Evolutionary conservation across 92 coral and sea anemone species (phyloP).

Genomic region (Chrysogorgia sp.): DNA sequence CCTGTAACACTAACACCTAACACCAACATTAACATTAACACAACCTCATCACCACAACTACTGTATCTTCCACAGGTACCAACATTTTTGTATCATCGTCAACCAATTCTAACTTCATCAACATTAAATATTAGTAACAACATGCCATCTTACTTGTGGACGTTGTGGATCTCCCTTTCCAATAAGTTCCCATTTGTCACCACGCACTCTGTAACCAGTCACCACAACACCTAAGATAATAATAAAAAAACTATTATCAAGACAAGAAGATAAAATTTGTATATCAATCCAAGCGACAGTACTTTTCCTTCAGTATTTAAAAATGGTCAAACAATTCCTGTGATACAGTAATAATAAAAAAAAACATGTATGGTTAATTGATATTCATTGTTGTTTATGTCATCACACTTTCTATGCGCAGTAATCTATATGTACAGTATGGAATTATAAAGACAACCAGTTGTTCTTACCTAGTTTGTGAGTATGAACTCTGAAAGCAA

Average conservation of each 20-base stretch:
- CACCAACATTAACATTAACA: no score
- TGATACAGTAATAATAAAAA: no score
- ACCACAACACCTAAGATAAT: slow-evolving; percentile 19
- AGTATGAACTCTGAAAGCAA: slow-evolving; percentile 96
- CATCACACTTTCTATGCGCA: no score
- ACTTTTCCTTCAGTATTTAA: no score
- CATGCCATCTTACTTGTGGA: slow-evolving; percentile 23
- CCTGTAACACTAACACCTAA: no score
- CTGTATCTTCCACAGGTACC: no score
- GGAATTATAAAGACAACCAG: neutral
- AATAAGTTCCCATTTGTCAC: slow-evolving; percentile 24
- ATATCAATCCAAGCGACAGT: no score
- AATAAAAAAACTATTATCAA: neutral
- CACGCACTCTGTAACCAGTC: slow-evolving; percentile 35
- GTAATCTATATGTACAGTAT: neutral
- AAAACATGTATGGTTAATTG: neutral
- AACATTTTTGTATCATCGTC: no score
- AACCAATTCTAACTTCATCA: no score
- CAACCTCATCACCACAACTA: no score
- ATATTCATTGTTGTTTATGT: no score
- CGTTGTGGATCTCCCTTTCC: slow-evolving; percentile 39
- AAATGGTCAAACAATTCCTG: no score
- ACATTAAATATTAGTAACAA: neutral
- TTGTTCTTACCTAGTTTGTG: slow-evolving; percentile 76
- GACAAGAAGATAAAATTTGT: neutral